Conservation (phyloP, 2,113 vertebrate genomes). For the Stegostoma tigrinum region DNA sequence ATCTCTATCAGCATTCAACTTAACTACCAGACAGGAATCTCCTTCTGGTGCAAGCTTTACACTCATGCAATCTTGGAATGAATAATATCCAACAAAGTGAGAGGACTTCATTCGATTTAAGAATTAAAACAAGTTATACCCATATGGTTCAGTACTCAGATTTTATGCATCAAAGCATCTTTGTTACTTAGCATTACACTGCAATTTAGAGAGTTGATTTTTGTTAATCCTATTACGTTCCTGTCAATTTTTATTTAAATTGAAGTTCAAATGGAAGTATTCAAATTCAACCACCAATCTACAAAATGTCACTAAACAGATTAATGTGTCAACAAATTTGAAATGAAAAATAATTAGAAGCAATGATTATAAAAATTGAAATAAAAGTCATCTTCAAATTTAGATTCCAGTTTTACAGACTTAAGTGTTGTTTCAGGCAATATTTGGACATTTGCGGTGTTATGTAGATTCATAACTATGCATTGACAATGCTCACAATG, state of each 20-base stretch:
- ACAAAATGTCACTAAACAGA: slow-evolving; percentile 3
- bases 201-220: not conserved
- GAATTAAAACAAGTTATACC: not conserved
- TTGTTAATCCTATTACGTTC: not conserved
- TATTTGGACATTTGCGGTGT: not conserved
- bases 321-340: not conserved
- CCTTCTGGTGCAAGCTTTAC: too few relatives aligned
- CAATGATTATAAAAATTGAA: not conserved
- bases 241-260: not conserved
- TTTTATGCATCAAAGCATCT: not conserved
- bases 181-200: not conserved
- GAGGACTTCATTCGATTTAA: not conserved
- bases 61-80: not conserved
- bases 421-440: not conserved
- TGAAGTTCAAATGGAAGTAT: not conserved
- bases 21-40: not conserved
- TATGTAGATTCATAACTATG: not conserved
- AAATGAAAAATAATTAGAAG: not conserved
- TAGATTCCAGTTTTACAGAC: not conserved
- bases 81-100: not conserved
- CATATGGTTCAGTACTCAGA: not conserved
- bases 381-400: not conserved
- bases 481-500: not conserved
- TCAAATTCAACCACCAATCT: not conserved
- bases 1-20: not conserved